Evolutionary conservation across 2,888 invertebrate genomes (phyloP), one percentile per base, ranked within the genome.

Genomic region (Darwinula stevensoni): DNA sequence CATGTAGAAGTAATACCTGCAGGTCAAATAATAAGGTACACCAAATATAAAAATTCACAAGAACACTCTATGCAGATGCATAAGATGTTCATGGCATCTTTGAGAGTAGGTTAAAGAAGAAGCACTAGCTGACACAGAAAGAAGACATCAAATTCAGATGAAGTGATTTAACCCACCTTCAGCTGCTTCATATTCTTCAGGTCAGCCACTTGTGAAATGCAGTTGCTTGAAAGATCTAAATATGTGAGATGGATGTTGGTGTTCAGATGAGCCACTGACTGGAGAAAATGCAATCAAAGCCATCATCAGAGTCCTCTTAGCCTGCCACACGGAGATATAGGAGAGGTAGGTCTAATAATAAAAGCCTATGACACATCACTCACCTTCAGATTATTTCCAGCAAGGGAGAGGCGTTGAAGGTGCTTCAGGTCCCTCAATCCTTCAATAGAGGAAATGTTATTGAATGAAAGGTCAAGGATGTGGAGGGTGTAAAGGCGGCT

Each of bases 361-460:
- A n/a, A 16, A 17, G n/a, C 15, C 17, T 29, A 28, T 13, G 13
- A 17, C 32, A 32, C 34, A 12, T 31, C 13, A 31, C 36, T 40
- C 52, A 65, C 66, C 59, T 84, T 84, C 43, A 86, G 74, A 45
- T 72, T 80, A 54, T 86, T 86, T 38, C 74, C 75, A 52, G 72
- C 65, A 34, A 86, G 57, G 52, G 76, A 75, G 32, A 86, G 57
- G 45, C 70, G 69, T 46, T 68, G 67, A 36, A 86, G 57, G 45
- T 73, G 68, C 32, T 63, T 58, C 39, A 86, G 59, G 36, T 80
- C 76, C 49, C 75, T 75, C 11, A 84, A 56, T 6, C 82, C 84
- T 51, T 86, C 84, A 44, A 84, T 78, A 35, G 72, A 71, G 29
- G 78, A 58, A 39, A 86, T 75, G 31, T 71, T 71, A 54, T 86